Conservation (phyloP, 2,113 vertebrate species). For the Lynx canadensis region DNA sequence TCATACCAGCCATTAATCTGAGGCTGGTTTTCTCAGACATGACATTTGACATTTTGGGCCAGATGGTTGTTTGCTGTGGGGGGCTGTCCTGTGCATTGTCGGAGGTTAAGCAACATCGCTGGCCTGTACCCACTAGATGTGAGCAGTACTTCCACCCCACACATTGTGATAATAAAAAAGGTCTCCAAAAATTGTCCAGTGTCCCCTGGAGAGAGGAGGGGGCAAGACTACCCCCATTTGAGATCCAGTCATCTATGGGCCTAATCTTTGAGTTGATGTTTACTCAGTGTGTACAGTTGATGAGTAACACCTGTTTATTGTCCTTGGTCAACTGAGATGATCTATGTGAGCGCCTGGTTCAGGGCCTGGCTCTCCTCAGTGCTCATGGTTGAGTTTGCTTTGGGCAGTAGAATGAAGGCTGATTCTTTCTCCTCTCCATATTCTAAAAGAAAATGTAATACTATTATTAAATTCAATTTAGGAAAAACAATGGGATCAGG, state of each 20-base stretch:
- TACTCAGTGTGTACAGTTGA: background rate
- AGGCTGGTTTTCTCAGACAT: background rate
- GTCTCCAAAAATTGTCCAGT: background rate
- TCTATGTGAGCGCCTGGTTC: rapidly evolving
- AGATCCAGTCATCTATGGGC: background rate
- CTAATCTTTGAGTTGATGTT: background rate
- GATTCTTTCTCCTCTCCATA: background rate
- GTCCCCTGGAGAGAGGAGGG: background rate
- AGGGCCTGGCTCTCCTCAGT: background rate
- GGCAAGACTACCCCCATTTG: background rate
- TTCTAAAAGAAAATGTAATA: background rate
- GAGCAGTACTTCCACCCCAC: background rate
- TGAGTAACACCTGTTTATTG: background rate
- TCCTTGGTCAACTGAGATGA: background rate
- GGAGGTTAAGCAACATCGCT: background rate
- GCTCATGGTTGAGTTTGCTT: background rate
- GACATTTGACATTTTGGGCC: background rate
- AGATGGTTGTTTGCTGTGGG: background rate
- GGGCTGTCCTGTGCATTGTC: background rate
- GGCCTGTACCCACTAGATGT: background rate
- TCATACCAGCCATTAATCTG: background rate
- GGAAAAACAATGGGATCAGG: background rate
- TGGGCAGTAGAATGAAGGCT: background rate
- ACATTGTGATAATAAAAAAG: background rate
- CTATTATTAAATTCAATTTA: background rate